Base-by-base conservation (phyloP, 2,797 vertebrate species). In the Simalia tracyae region DNA sequence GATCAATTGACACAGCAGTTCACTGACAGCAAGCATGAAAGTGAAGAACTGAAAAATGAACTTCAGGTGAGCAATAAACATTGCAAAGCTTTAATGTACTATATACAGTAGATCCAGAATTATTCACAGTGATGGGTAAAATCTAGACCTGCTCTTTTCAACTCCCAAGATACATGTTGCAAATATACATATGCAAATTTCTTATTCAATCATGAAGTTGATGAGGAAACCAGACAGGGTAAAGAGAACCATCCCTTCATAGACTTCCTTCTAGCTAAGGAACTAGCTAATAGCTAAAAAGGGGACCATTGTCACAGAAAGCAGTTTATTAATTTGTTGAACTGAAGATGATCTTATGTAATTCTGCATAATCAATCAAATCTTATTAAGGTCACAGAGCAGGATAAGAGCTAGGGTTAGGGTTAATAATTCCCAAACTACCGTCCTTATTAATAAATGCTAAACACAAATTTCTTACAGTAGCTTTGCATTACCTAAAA, bases 1-100 rank as follows among this genome's bases (percentile, higher is more conserved):
- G 98, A 99, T 94, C 98, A 98, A 90, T 96, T 98, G 85, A 97
- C 96, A 90, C 98, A 98, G 95, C 97, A 98, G 91, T 97, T 99
- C 91, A 96, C 97, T 76, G 98, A 98, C 84, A 96, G 95, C 95
- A 98, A 97, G 95, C 97, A 98, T 93, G 98, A 99, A 96, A 96
- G 95, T 57, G 96, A 98, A 89, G 93, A 97, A 72, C 97, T 98
- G 94, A 98, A 98, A 95, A 96, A 95, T 12, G 97, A 98, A 89
- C 97, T 99, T 94, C 96, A 95, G 87, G 98, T 98, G 96, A 97
- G 97, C 88, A 42, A 57, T 0, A n/a, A n/a, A 88, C 85, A 1
- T 5, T 59, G 19, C 59, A 4, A 17, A 84, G 11, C 54, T 28
- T 64, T 84, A 54, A 15, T 46, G 14, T 7, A 31, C 24, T 31